Percentiles rank a stretch among this genome's conserved stretches.
Evolutionary conservation across 2,113 vertebrate species (phyloP).

Genomic region (Erinaceus europaeus): DNA sequence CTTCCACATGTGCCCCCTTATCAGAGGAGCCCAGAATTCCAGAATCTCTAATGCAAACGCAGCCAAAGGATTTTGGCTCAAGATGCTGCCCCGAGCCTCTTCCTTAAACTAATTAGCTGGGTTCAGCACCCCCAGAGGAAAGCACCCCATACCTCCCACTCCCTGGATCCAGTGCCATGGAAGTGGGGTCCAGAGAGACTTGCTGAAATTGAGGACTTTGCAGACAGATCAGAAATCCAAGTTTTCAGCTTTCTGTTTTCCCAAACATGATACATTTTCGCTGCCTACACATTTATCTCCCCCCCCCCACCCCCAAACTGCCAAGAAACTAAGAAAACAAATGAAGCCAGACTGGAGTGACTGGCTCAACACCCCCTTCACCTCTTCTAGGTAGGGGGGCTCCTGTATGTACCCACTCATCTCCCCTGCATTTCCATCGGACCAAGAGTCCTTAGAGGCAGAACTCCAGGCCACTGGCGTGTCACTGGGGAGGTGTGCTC

Average conservation of each 20-base stretch:
- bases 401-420: background rate
- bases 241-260: no score
- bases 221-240: background rate
- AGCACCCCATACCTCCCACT: background rate
- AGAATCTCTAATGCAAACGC: no score
- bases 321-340: background rate
- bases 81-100: no score
- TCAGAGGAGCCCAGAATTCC: background rate
- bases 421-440: background rate
- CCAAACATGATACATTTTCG: background rate
- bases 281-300: background rate
- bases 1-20: background rate
- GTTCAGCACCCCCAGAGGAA: background rate
- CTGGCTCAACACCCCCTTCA: rapidly evolving
- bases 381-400: background rate
- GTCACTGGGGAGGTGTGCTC: background rate
- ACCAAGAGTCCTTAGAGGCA: background rate
- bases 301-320: background rate
- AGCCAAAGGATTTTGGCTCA: no score
- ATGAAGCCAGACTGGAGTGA: background rate
- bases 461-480: background rate
- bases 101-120: no score
- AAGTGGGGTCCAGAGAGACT: background rate
- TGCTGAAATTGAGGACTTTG: background rate
- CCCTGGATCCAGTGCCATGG: rapidly evolving